These are phyloP conservation scores for Xestobium rufovillosum DNA, from an alignment of 2,888 invertebrate genomes.

Conservation along the genomic window DNA sequence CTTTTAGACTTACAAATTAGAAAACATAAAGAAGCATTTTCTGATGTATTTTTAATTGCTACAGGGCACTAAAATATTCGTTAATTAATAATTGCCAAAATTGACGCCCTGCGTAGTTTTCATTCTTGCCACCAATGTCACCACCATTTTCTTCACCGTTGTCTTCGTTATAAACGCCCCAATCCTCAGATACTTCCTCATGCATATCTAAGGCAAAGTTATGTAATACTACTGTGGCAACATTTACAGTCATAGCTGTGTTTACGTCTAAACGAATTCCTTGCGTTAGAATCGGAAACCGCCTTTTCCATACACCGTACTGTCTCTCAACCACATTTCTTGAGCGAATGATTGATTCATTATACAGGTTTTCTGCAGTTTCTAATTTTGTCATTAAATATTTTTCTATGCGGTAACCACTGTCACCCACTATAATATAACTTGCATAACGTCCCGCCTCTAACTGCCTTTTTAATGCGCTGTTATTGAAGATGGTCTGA, in stretches of 20 bases:
- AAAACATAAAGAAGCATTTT: background rate
- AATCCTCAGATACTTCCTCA: no score
- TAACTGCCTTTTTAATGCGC: constrained; percentile 14
- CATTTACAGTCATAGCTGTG: background rate
- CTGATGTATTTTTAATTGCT: background rate
- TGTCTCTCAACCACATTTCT: constrained; percentile 15
- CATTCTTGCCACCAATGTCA: no score
- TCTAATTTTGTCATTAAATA: constrained; percentile 13
- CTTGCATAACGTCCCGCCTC: constrained; percentile 7
- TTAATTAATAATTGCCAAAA: no score
- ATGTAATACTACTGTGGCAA: constrained; percentile 1
- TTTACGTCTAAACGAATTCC: constrained; percentile 5
- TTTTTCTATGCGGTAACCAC: constrained; percentile 9
- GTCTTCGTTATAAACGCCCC: no score
- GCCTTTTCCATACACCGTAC: constrained; percentile 28
- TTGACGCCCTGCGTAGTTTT: no score
- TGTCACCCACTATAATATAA: constrained; percentile 11
- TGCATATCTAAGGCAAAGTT: constrained; percentile 1
- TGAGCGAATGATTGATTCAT: constrained; percentile 11
- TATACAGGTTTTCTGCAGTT: constrained; percentile 11
- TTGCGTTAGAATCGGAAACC: constrained; percentile 10
- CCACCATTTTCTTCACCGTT: no score
- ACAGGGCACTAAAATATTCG: no score
- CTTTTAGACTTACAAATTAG: background rate
- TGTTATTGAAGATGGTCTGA: constrained; percentile 31